Percentiles rank a stretch among this genome's conserved stretches.
phyloP scores from a whole-genome alignment of 2,113 vertebrate genomes.

The Oncorhynchus keta region DNA sequence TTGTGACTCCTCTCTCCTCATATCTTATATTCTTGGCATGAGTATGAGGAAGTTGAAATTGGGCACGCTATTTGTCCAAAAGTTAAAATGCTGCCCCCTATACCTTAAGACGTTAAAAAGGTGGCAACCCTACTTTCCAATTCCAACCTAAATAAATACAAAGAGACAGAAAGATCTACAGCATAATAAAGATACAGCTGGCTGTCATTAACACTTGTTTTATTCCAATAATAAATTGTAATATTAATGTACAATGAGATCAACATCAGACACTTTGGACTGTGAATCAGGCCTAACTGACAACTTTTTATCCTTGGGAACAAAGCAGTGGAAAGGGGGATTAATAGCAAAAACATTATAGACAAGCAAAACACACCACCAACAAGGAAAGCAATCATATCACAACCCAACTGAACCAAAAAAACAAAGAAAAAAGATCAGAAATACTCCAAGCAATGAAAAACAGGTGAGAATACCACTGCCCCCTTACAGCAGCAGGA shows the following conservation, averaged over 20 bases:
- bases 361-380: not conserved
- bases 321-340: conserved; percentile 27
- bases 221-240: conserved; percentile 15
- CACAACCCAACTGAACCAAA: conserved; percentile 41
- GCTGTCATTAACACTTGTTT: no score
- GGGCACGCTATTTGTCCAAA: no score
- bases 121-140: not conserved
- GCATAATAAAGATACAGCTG: not conserved
- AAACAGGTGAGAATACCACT: conserved; percentile 43
- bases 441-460: conserved; percentile 36
- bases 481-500: conserved; percentile 64
- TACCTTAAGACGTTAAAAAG: not conserved
- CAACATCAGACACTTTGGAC: conserved; percentile 26
- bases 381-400: conserved; percentile 24
- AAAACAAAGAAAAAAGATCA: conserved; percentile 12
- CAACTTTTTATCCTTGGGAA: conserved; percentile 6
- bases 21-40: no score
- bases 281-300: not conserved
- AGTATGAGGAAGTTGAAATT: no score
- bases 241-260: conserved; percentile 28
- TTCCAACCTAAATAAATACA: not conserved
- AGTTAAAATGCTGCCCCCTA: no score
- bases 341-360: conserved; percentile 43
- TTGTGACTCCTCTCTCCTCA: no score
- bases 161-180: not conserved